Conservation (phyloP, 2,888 invertebrate genomes). For the Seira sanloemensis region DNA sequence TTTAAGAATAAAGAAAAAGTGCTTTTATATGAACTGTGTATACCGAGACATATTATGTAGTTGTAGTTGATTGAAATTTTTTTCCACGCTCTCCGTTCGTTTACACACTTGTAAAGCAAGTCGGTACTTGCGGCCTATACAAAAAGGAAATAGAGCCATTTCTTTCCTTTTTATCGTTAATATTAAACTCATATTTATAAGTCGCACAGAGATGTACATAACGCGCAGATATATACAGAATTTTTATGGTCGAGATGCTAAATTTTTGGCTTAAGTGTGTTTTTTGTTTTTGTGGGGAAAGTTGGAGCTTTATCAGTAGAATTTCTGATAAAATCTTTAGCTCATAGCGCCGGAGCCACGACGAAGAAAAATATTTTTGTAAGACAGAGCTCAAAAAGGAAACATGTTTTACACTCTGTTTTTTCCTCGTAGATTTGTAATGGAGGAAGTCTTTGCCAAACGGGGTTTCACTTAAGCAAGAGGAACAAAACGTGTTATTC, state of each 20-base stretch:
- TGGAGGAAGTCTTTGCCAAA: constrained; percentile 6
- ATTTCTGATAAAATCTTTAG: not conserved
- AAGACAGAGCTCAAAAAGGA: constrained; percentile 2
- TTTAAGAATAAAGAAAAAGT: constrained; percentile 5
- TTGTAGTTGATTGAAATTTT: not conserved
- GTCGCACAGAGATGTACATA: too few species aligned
- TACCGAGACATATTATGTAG: not conserved
- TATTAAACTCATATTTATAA: not conserved
- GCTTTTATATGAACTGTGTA: too few species aligned
- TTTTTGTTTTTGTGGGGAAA: constrained; percentile 14
- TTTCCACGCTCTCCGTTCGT: not conserved
- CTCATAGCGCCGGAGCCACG: not conserved
- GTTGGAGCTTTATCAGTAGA: constrained; percentile 1
- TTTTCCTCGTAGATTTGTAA: not conserved
- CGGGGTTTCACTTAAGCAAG: not conserved
- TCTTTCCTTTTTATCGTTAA: not conserved
- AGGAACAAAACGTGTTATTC: constrained; percentile 12
- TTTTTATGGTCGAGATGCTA: constrained; percentile 16
- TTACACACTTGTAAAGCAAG: not conserved
- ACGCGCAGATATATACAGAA: not conserved
- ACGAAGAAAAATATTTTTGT: not conserved
- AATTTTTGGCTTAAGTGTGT: constrained; percentile 13
- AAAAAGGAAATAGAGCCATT: not conserved
- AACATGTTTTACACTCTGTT: constrained; percentile 12
- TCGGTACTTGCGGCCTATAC: too few species aligned